phyloP scores from a whole-genome alignment of 2,888 invertebrate genomes.

The Phyto melanocephala region DNA sequence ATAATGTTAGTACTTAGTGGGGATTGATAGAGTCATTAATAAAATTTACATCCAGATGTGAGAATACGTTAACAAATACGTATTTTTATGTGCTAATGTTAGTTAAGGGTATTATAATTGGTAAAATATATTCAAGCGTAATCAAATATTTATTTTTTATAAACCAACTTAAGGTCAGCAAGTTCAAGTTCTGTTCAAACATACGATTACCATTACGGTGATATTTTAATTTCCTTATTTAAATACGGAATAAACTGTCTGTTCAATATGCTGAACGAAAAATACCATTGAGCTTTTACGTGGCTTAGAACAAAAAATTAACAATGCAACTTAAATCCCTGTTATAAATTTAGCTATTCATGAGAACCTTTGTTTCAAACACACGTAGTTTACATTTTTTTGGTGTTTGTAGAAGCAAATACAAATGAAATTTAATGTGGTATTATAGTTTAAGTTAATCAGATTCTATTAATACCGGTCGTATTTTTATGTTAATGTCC shows the following conservation, averaged over 20 bases:
- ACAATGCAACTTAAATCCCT: no score
- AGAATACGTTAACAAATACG: no score
- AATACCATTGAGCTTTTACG: not conserved
- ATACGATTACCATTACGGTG: not conserved
- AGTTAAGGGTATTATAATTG: not conserved
- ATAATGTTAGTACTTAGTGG: not conserved
- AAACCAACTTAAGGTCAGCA: not conserved
- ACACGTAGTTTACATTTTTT: not conserved
- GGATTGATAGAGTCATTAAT: slow-evolving; percentile 15
- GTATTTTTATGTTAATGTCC: no score
- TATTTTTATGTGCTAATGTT: not conserved
- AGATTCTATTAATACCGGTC: no score
- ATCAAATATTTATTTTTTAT: not conserved
- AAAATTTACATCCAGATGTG: no score
- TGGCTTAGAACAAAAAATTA: no score
- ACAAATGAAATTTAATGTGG: not conserved
- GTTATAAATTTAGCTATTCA: not conserved
- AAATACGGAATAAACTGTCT: not conserved
- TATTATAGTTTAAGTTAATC: not conserved
- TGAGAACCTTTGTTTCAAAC: not conserved
- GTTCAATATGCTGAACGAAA: not conserved
- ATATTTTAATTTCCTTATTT: not conserved
- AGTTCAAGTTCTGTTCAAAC: not conserved
- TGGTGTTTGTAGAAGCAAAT: not conserved
- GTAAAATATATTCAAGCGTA: not conserved